Evolutionary conservation across 1,140 invertebrate species (phyloP), one percentile per base, ranked within the genome.

Genomic region (Steinernema feltiae): DNA sequence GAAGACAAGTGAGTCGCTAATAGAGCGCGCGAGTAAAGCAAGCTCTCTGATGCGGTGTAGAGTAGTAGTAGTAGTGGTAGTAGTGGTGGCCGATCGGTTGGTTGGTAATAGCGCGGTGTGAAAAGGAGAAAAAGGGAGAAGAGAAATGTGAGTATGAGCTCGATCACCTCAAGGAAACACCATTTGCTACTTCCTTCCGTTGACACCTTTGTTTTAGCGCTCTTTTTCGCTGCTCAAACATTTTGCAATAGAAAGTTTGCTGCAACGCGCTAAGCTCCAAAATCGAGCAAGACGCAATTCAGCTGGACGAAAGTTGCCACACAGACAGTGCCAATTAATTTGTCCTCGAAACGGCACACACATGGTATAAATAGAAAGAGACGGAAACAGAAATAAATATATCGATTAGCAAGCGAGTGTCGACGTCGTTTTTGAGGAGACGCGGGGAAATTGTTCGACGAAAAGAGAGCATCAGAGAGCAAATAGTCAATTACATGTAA

Each of bases 351-450:
- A n/a, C n/a, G n/a, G n/a, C n/a, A n/a, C n/a, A n/a, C n/a, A n/a
- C n/a, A 41, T 41, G 53, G 53, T 63, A 63, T 63, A 63, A 63
- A 63, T 63, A 63, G 53, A 63, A 63, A 63, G 53, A 63, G 53
- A 63, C 12, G 53, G 53, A 41, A 41, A 63, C 53, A 27, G 53
- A 12, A 27, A 46, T n/a, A 63, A 63, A 63, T 15, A 63, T 63
- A 63, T 63, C 53, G 53, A 63, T 63, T 63, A 63, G 53, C 53
- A 3, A 63, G 53, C 2, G 24, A 7, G 12, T 27, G 53, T n/a
- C 53, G 24, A 63, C 24, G 53, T 63, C 53, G 12, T 12, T 63
- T 63, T 63, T 63, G 53, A 63, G 24, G 24, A 63, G 53, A 7
- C 15, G 24, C 53, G 7, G 24, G 24, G 24, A 63, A 63, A 3